Conservation (phyloP, 64 coral and sea anemone species). For the Montipora foliosa region DNA sequence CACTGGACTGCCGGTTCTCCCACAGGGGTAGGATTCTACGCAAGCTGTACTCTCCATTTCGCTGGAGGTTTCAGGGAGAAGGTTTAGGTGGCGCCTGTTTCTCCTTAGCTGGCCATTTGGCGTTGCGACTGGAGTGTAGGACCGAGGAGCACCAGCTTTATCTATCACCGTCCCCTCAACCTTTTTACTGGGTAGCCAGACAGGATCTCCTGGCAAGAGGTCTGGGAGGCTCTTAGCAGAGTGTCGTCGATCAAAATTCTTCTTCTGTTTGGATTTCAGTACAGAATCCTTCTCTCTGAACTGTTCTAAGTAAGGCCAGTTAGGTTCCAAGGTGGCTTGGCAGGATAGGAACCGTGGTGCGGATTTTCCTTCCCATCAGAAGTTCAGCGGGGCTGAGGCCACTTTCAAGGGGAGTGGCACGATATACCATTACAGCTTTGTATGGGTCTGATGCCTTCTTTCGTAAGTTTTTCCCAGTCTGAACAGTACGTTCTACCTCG, state of each 20-base stretch:
- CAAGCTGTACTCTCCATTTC: neutral
- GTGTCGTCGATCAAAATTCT: neutral
- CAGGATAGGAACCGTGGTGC: too few species aligned
- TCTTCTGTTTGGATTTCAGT: neutral
- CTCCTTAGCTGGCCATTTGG: neutral
- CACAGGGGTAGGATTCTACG: neutral
- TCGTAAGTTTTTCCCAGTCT: too few species aligned
- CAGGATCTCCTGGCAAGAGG: neutral
- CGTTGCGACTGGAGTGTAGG: neutral
- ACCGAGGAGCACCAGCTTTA: neutral
- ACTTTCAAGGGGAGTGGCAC: neutral
- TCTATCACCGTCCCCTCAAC: neutral
- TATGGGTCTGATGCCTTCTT: neutral
- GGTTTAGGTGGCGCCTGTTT: neutral
- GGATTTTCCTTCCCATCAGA: neutral
- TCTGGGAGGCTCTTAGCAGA: neutral
- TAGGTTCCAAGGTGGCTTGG: neutral
- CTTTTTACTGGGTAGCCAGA: neutral
- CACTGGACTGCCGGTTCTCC: neutral
- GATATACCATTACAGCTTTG: slow-evolving; percentile 15
- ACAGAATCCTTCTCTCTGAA: neutral
- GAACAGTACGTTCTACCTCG: too few species aligned
- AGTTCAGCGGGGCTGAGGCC: neutral
- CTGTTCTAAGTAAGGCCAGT: neutral
- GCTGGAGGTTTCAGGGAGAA: neutral